phyloP scores from a whole-genome alignment of 2,797 vertebrate genomes.

The Petrocephalus schoutedeni region DNA sequence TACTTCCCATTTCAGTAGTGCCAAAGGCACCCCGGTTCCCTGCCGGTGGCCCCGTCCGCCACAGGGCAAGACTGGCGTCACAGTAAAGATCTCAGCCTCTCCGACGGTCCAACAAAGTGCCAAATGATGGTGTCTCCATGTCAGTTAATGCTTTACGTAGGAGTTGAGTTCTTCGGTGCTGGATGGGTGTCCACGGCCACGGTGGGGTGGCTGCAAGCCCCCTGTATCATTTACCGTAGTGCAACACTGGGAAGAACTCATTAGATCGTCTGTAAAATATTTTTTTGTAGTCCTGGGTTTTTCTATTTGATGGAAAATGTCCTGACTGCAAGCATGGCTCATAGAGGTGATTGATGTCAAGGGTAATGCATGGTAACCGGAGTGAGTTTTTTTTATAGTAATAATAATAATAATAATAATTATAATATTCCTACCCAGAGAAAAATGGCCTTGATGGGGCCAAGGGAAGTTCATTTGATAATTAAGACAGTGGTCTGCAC shows the following conservation, averaged over 20 bases:
- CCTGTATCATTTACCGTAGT: background rate
- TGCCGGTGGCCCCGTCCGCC: constrained; percentile 25
- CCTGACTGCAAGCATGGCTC: constrained; percentile 38
- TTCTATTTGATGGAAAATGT: constrained; percentile 33
- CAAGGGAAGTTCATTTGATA: background rate
- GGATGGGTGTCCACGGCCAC: constrained; percentile 17
- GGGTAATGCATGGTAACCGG: constrained; percentile 42
- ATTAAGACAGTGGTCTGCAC: background rate
- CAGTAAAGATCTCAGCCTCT: constrained; percentile 30
- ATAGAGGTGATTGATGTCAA: constrained; percentile 39
- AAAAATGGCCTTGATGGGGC: background rate
- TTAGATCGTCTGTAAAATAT: constrained; percentile 9
- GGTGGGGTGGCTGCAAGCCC: background rate
- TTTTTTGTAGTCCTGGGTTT: constrained; percentile 18
- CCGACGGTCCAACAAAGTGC: constrained; percentile 52
- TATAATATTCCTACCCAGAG: constrained; percentile 22
- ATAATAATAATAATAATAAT: constrained; percentile 11
- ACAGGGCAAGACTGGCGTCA: constrained; percentile 33
- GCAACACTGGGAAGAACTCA: background rate
- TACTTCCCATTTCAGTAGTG: constrained; percentile 50
- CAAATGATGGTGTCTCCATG: constrained; percentile 60
- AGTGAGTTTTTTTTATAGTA: constrained; percentile 27
- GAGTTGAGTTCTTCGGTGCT: constrained; percentile 35
- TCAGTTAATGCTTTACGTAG: constrained; percentile 62
- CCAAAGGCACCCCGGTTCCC: constrained; percentile 48